Evolutionary conservation across 1,140 invertebrate species (phyloP).

Genomic region (Danaus plexippus): DNA sequence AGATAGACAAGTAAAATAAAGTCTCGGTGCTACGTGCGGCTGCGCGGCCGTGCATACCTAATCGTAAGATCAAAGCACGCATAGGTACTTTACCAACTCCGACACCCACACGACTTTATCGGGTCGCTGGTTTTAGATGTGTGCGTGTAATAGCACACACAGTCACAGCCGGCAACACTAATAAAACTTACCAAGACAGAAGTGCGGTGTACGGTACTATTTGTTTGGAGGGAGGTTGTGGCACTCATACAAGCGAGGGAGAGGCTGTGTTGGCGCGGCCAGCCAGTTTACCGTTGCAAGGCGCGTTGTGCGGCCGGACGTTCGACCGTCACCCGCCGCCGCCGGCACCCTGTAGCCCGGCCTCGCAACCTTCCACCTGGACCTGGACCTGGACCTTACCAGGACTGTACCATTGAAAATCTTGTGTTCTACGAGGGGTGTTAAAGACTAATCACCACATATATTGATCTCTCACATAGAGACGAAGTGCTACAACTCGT

Average conservation of each 20-base stretch:
- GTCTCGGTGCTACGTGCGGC: slow-evolving; percentile 58
- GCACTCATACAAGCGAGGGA: slow-evolving; percentile 62
- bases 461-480: slow-evolving; percentile 44
- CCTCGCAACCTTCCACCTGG: slow-evolving; percentile 28
- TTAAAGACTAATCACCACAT: slow-evolving; percentile 40
- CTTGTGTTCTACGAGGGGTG: slow-evolving; percentile 40
- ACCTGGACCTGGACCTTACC: slow-evolving; percentile 30
- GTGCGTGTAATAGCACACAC: slow-evolving; percentile 46
- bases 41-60: slow-evolving; percentile 66
- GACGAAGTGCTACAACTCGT: slow-evolving; percentile 64
- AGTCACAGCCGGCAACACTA: slow-evolving; percentile 49
- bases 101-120: slow-evolving; percentile 50
- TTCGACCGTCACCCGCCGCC: slow-evolving; percentile 55
- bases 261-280: slow-evolving; percentile 59
- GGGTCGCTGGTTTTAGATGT: slow-evolving; percentile 22
- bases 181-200: slow-evolving; percentile 66
- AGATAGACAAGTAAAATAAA: slow-evolving; percentile 57
- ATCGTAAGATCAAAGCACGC: slow-evolving; percentile 71
- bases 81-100: slow-evolving; percentile 62
- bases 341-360: slow-evolving; percentile 50
- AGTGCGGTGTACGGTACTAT: slow-evolving; percentile 67
- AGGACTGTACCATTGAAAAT: slow-evolving; percentile 32
- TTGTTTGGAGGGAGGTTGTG: slow-evolving; percentile 68
- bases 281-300: slow-evolving; percentile 70
- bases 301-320: slow-evolving; percentile 68